A percentile compares a stretch with the other conserved stretches of the same genome.
Evolutionary conservation across 2,113 vertebrate species (phyloP).

Genomic region (Oostethus manadensis): DNA sequence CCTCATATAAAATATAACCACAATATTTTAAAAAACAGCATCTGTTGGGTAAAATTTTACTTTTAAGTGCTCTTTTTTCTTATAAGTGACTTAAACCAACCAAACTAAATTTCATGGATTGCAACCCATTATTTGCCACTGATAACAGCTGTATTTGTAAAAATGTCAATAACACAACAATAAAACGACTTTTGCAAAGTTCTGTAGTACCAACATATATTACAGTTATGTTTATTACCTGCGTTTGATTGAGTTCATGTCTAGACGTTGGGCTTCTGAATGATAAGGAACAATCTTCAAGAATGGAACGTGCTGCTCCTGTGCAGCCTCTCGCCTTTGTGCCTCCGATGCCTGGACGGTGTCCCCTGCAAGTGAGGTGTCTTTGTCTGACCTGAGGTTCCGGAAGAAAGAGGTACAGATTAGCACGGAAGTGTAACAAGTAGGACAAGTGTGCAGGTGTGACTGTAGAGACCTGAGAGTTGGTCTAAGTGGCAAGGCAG

Average conservation of each 20-base stretch:
- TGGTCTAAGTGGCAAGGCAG: conserved; percentile 49
- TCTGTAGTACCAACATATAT: too few relatives aligned
- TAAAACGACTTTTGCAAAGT: too few relatives aligned
- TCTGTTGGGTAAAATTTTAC: neutral
- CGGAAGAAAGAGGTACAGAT: conserved; percentile 22
- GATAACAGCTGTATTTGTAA: too few relatives aligned
- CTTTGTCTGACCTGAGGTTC: conserved; percentile 35
- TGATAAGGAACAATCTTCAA: conserved; percentile 41
- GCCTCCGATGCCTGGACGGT: conserved; percentile 14
- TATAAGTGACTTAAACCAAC: too few relatives aligned
- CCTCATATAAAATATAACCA: neutral
- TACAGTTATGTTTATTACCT: conserved; percentile 24
- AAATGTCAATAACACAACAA: too few relatives aligned
- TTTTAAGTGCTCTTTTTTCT: too few relatives aligned
- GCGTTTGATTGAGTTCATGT: conserved; percentile 36
- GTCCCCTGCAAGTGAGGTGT: conserved; percentile 15
- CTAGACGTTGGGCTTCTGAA: conserved; percentile 29
- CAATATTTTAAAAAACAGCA: neutral
- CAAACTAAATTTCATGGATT: too few relatives aligned
- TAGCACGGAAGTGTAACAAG: neutral
- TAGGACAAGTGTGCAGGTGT: neutral
- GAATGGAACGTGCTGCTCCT: conserved; percentile 21
- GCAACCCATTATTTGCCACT: too few relatives aligned
- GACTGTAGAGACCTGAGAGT: conserved; percentile 46
- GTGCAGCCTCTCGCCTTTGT: conserved; percentile 20